Base-by-base conservation (phyloP, 2,113 vertebrate genomes). In the Macrotis lagotis region DNA sequence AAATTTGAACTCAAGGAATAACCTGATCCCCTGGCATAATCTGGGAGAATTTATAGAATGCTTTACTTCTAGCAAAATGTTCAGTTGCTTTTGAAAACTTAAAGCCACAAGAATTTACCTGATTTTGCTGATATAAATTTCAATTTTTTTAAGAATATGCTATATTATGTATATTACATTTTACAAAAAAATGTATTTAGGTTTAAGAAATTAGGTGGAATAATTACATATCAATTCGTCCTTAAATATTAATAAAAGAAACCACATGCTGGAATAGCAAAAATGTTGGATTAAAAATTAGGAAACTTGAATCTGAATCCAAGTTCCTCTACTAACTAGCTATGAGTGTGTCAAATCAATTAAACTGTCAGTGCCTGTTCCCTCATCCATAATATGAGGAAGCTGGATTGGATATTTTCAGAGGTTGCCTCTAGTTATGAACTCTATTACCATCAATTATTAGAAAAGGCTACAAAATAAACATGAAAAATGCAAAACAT, bases 1-100 rank as follows among this genome's bases (percentile, higher is more conserved):
- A 91, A 95, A 95, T 83, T 31, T 92, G 44, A 95, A 94, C 31
- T 92, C 48, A n/a, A 24, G 44, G 90, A 25, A 8, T 93, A 94
- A 9, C n/a, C 92, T 96, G 10, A 91, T 90, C 44, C 91, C 44
- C 89, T 95, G 4, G 49, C 90, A 59, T 25, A 16, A 89, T 88
- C 95, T 91, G 51, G n/a, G n/a, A 89, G 49, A 88, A 51, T 31
- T 26, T 25, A 93, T 50, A 92, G 50, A 92, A 31, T 91, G 24
- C 24, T 22, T 2, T 24, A n/a, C n/a, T 83, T 83, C n/a, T 2
- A 44, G 66, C n/a, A 44, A 83, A 83, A 44, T 8, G 16, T 44
- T 2, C 5, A 44, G 4, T n/a, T 44, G 16, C 7, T 83, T 44
- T n/a, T 83, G 37, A 44, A 83, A 83, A 24, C 66, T 83, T 83